Base-by-base conservation (phyloP, 2,113 vertebrate genomes). In the Pantherophis guttatus region DNA sequence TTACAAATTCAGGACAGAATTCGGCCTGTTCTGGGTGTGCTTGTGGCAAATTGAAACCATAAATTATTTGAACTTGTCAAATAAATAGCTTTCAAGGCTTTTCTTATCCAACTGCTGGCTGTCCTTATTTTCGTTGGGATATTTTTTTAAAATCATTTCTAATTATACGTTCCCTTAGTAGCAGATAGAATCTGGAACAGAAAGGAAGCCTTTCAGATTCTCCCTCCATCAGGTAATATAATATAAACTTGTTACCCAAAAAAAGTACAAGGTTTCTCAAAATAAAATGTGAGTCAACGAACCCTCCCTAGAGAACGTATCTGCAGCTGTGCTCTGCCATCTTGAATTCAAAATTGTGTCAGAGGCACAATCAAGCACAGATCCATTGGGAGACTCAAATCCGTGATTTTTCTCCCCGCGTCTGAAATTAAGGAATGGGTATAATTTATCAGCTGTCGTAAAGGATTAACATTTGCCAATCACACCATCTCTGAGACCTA, bases 51-150 rank as follows among this genome's bases (percentile, higher is more conserved):
- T 3, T 0, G 90, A 94, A 91, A 55, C 93, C 90, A 85, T 87
- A 52, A 92, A 29, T 94, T 95, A 94, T 93, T 95, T 93, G 59
- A 93, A 54, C 86, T 94, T 55, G 57, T 93, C 95, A 94, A 97
- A 96, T 97, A 97, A 97, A 97, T 94, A 33, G 58, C 70, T 88
- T 94, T 85, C 75, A 52, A 8, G 17, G 7, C 94, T 92, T 95
- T 94, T 94, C 91, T 95, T 94, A 90, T 48, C 92, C 29, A 52
- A 94, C 88, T 94, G 21, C 65, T 52, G 62, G 91, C 93, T 96
- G 21, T 86, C 90, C 93, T 0, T 94, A 62, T 85, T 94, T 92
- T 85, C 21, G 89, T 1, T 93, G 39, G 87, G 19, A 0, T 50
- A 50, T 50, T 94, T 26, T 62, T 7, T 58, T 1, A 94, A 94